Base-by-base conservation (phyloP, 2,888 invertebrate species). In the Proisotoma minuta region DNA sequence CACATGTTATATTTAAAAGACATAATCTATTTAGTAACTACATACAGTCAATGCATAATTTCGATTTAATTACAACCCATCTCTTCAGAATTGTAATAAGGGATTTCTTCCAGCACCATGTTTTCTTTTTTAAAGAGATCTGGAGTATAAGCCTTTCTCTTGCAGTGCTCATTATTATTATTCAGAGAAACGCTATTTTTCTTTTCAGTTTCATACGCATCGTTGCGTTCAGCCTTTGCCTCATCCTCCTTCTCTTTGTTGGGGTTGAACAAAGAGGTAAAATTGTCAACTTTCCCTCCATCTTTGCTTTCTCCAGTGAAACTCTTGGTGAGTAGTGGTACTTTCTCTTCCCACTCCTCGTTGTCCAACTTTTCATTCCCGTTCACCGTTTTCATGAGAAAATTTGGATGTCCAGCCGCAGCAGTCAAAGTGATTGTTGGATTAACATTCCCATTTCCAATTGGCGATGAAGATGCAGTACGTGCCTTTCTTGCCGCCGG, bases 61-160 rank as follows among this genome's bases (percentile, higher is more conserved):
- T 43, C 20, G 3, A 34, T 34, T 22, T 29, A 54, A 29, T 54
- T 54, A 39, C 53, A 54, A 18, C 23, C 22, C 53, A 5, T 18
- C n/a, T 34, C 53, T 22, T 39, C 39, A 12, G n/a, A 15, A 49
- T 51, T 27, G 22, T 54, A 54, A 28, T 54, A 54, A 2, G 53
- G 53, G 29, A 54, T 54, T 8, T 39, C 53, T 29, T 52, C 52
- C 20, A 54, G 23, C 8, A 54, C 53, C 3, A 39, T 54, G 22
- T 39, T 24, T 34, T 54, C 53, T 39, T 54, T 54, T 8, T 15
- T 27, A 39, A 54, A 39, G 4, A 54, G 29, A 15, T 54, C 39
- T 3, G 39, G 34, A 8, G 27, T 39, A 24, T 54, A 28, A 8
- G 12, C 23, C 12, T 52, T 39, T 12, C 34, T 18, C 28, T 39